A percentile compares a stretch with the other conserved stretches of the same genome.
Evolutionary conservation across 2,797 vertebrate species (phyloP).

Genomic region (Pristis pectinata): DNA sequence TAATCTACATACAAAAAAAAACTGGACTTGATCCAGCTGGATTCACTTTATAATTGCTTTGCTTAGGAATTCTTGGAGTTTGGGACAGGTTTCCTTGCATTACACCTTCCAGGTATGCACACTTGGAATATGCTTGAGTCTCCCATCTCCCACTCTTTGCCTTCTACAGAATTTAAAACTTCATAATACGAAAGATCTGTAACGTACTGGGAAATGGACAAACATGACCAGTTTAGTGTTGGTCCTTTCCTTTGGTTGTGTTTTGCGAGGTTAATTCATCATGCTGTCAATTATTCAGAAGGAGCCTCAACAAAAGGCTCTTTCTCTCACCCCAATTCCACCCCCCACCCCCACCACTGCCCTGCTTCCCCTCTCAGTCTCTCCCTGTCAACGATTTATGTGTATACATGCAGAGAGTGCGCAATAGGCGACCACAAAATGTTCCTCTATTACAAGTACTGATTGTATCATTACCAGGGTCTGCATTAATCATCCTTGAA

Average conservation of each 20-base stretch:
- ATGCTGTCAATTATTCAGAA: slow-evolving; percentile 27
- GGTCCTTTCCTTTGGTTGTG: not conserved
- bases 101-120: not conserved
- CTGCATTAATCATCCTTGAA: not conserved
- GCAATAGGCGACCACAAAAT: slow-evolving; percentile 7
- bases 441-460: not conserved
- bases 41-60: not conserved
- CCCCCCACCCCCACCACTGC: not conserved
- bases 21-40: not conserved
- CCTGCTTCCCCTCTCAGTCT: not conserved
- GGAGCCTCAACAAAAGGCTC: slow-evolving; percentile 13
- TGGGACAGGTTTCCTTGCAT: not conserved
- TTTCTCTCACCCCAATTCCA: not conserved
- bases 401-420: not conserved
- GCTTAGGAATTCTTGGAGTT: not conserved
- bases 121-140: not conserved
- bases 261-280: slow-evolving; percentile 1
- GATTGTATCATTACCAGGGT: not conserved
- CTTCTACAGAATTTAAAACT: not conserved
- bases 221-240: not conserved
- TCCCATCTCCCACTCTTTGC: not conserved
- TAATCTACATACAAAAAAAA: not conserved
- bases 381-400: not conserved
- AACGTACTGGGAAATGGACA: not conserved
- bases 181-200: no score